These are phyloP conservation scores for Hirtodrosophila duncani DNA, from an alignment of 2,888 invertebrate species.

Conservation along the genomic window DNA sequence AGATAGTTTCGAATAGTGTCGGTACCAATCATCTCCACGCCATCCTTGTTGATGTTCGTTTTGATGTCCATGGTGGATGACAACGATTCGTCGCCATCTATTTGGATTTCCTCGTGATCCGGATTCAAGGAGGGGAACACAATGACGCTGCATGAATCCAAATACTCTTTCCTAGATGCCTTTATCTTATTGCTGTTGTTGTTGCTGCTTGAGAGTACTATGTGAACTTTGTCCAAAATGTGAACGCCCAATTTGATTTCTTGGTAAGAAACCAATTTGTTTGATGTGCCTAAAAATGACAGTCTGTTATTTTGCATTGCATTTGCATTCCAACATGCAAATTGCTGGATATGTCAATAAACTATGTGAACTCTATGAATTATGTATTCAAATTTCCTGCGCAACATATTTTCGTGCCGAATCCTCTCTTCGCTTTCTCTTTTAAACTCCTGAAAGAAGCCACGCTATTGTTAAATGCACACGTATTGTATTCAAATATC, in stretches of 20 bases:
- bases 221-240: conserved; percentile 91
- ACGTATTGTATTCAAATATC: no score
- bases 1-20: conserved; percentile 76
- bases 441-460: no score
- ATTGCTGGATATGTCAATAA: no score
- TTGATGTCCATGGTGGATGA: conserved; percentile 77
- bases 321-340: no score
- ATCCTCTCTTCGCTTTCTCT: no score
- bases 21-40: conserved; percentile 81
- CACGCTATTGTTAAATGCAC: no score
- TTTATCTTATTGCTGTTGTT: conserved; percentile 18
- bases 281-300: conserved; percentile 67
- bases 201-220: conserved; percentile 80
- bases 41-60: conserved; percentile 92
- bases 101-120: conserved; percentile 89
- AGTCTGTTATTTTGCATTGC: conserved; percentile 9
- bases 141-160: conserved; percentile 95
- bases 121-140: conserved; percentile 97
- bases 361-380: no score
- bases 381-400: no score
- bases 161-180: conserved; percentile 44
- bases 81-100: conserved; percentile 76
- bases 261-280: conserved; percentile 77
- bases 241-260: conserved; percentile 84
- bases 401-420: no score